Evolutionary conservation across 2,113 vertebrate genomes (phyloP), one percentile per base, ranked within the genome.

Genomic region (Scortum barcoo): DNA sequence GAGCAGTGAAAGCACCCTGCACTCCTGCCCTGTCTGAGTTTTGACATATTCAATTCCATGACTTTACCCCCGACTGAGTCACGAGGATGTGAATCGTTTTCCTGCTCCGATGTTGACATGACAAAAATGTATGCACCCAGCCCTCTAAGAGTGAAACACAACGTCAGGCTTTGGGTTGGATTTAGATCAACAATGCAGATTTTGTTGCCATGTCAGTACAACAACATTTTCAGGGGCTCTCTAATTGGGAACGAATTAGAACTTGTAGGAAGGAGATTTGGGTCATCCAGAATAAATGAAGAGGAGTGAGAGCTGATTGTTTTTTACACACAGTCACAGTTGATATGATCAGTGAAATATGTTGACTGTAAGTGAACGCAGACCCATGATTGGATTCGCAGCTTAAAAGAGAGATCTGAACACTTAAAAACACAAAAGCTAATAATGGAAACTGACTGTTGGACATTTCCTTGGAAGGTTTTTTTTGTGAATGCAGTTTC

Each of bases 71-170:
- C 8, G 38, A 28, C 58, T 88, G 57, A 89, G 17, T 84, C 75
- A 78, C 3, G 13, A 60, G 13, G 26, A 46, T 72, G 24, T 30
- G 16, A 30, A 44, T 33, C 2, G 20, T 46, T 53, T 69, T 28
- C 17, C n/a, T 44, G 33, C 38, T 46, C 63, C 74, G 69, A 38
- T 11, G 14, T 22, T 67, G 22, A 63, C 46, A 78, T 71, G 66
- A 66, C 22, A 86, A 40, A 70, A 66, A 84, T 87, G 79, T 76
- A 42, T 48, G n/a, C 20, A 20, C 60, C 26, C 60, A 40, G 42
- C 62, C 61, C 63, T 74, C 61, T 17, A n/a, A 36, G 16, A 65
- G 26, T 12, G 9, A 57, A 60, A 9, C 68, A 53, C 56, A 71
- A 67, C 70, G 75, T n/a, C 7, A 3, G 38, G 3, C 3, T 26